Percentiles rank a stretch among this genome's conserved stretches.
These are phyloP conservation scores for Ceratina australensis DNA, from an alignment of 1,140 invertebrate genomes.

Conservation along the genomic window DNA sequence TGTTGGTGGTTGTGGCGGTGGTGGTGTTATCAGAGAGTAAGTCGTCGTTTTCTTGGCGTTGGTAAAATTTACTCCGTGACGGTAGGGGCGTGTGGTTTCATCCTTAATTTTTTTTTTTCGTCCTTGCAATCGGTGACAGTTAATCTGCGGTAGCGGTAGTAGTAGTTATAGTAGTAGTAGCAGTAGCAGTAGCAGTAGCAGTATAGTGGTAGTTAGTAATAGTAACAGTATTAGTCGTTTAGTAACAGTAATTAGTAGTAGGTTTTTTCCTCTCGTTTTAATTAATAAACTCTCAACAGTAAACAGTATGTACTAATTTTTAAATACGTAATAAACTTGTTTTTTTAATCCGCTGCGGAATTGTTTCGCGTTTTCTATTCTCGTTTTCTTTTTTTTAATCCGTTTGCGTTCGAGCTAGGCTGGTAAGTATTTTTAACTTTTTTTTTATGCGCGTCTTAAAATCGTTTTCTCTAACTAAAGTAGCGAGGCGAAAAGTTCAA, in stretches of 20 bases:
- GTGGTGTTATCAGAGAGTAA: constrained; percentile 54
- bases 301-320: constrained; percentile 63
- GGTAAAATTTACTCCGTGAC: constrained; percentile 51
- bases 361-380: constrained; percentile 53
- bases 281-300: constrained; percentile 61
- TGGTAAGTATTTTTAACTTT: constrained; percentile 52
- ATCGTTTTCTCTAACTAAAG: constrained; percentile 61
- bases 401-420: constrained; percentile 53
- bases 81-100: constrained; percentile 51
- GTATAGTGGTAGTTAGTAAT: constrained; percentile 30
- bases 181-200: constrained; percentile 39
- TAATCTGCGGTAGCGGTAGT: constrained; percentile 51
- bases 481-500: constrained; percentile 72
- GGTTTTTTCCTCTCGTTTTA: constrained; percentile 45
- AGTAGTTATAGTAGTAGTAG: constrained; percentile 33
- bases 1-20: constrained; percentile 42
- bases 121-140: constrained; percentile 51
- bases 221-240: constrained; percentile 56
- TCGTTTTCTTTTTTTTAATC: constrained; percentile 34
- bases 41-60: constrained; percentile 49
- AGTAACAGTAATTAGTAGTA: constrained; percentile 64
- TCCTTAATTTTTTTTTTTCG: no score
- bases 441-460: constrained; percentile 44
- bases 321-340: constrained; percentile 63
- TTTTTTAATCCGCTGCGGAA: constrained; percentile 55